These are phyloP conservation scores for Cartodere bifasciata DNA, from an alignment of 2,888 invertebrate genomes.

Conservation along the genomic window DNA sequence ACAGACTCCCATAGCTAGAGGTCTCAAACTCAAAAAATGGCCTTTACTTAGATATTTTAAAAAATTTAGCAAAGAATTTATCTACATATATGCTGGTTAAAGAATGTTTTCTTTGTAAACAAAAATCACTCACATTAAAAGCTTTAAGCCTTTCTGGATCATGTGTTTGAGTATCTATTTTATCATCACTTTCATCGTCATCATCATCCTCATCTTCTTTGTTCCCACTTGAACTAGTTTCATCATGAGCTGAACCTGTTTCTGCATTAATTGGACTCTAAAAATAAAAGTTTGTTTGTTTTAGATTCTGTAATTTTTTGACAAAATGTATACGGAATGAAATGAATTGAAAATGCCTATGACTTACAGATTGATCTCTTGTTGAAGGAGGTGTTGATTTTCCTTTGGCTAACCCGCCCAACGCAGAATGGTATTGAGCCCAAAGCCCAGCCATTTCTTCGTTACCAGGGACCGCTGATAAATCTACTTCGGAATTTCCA, in stretches of 20 bases:
- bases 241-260: slow-evolving; percentile 63
- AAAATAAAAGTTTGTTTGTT: slow-evolving; percentile 21
- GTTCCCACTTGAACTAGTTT: slow-evolving; percentile 79
- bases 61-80: too few relatives aligned
- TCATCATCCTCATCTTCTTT: slow-evolving; percentile 78
- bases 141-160: slow-evolving; percentile 93
- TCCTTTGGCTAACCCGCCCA: slow-evolving; percentile 56
- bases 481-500: slow-evolving; percentile 34
- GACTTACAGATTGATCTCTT: slow-evolving; percentile 57
- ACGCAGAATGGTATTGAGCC: slow-evolving; percentile 72
- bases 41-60: too few relatives aligned
- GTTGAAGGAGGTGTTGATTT: slow-evolving; percentile 40
- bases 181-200: slow-evolving; percentile 85
- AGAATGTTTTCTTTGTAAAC: neutral
- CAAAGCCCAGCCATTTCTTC: slow-evolving; percentile 74
- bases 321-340: slow-evolving; percentile 1
- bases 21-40: too few relatives aligned
- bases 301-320: slow-evolving; percentile 1
- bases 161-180: slow-evolving; percentile 71
- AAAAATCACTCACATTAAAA: slow-evolving; percentile 64
- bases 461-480: slow-evolving; percentile 39
- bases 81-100: too few relatives aligned
- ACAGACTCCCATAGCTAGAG: too few relatives aligned
- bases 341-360: too few relatives aligned
- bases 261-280: slow-evolving; percentile 58